Conservation (phyloP, 2,888 invertebrate genomes). For the Drosophila peninsularis region DNA sequence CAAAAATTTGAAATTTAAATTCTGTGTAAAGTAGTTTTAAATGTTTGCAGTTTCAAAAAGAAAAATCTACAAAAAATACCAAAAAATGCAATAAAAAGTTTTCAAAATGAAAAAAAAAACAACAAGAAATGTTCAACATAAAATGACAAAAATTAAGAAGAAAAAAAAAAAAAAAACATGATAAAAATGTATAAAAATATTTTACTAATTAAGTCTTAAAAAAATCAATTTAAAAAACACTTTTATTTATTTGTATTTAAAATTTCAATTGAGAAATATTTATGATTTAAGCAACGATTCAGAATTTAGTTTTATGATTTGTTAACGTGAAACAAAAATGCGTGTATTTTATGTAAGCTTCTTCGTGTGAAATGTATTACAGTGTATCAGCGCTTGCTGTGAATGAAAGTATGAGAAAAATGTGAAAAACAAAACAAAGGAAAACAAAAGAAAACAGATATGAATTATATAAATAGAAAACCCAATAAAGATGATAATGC, state of each 20-base stretch:
- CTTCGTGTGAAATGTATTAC: slow-evolving; percentile 66
- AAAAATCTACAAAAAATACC: slow-evolving; percentile 55
- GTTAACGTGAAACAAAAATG: background rate
- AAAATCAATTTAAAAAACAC: background rate
- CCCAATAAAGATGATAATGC: slow-evolving; percentile 69
- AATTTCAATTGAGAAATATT: slow-evolving; percentile 11
- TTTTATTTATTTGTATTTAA: slow-evolving; percentile 66
- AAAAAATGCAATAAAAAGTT: slow-evolving; percentile 76
- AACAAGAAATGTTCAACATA: slow-evolving; percentile 29
- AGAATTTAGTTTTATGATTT: slow-evolving; percentile 47
- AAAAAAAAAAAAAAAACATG: slow-evolving; percentile 36
- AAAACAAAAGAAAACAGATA: slow-evolving; percentile 23
- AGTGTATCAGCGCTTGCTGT: slow-evolving; percentile 44
- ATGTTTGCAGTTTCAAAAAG: slow-evolving; percentile 69
- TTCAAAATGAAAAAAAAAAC: slow-evolving; percentile 61
- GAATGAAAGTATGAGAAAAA: slow-evolving; percentile 53
- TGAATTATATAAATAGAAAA: slow-evolving; percentile 50
- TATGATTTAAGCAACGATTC: slow-evolving; percentile 32
- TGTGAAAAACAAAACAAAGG: slow-evolving; percentile 25
- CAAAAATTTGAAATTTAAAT: slow-evolving; percentile 33
- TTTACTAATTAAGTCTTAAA: slow-evolving; percentile 58
- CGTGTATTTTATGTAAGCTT: slow-evolving; percentile 49
- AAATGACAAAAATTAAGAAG: slow-evolving; percentile 58
- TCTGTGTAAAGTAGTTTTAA: slow-evolving; percentile 76
- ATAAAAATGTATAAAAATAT: slow-evolving; percentile 50